A percentile compares a stretch with the other conserved stretches of the same genome.
These are phyloP conservation scores for Pseudonaja textilis DNA, from an alignment of 2,113 vertebrate genomes.

Conservation along the genomic window DNA sequence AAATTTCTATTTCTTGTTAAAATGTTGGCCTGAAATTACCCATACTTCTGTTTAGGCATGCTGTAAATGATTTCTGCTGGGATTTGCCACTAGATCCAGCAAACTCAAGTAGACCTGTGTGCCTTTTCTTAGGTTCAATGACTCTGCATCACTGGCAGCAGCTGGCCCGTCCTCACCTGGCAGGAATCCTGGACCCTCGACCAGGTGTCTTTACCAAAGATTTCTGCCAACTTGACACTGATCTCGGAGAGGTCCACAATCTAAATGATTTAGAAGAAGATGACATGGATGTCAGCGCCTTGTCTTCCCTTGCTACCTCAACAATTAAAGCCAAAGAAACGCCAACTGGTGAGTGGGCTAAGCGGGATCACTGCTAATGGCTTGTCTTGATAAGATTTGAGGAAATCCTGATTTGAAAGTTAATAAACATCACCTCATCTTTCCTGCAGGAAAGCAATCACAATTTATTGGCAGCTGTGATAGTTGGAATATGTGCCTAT, in stretches of 20 bases:
- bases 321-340: conserved; percentile 55
- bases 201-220: conserved; percentile 85
- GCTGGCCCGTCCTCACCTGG: conserved; percentile 81
- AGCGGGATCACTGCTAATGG: neutral
- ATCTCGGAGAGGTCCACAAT: conserved; percentile 82
- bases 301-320: conserved; percentile 60
- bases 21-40: neutral
- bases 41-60: neutral
- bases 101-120: neutral
- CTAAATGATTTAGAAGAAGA: conserved; percentile 87
- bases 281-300: conserved; percentile 70
- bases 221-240: conserved; percentile 81
- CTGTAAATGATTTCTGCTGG: neutral
- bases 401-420: neutral
- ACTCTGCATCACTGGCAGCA: conserved; percentile 88
- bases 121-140: conserved; percentile 70
- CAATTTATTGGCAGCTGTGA: neutral
- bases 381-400: neutral
- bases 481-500: neutral
- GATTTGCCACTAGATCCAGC: neutral
- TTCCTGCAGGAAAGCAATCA: neutral
- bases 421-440: neutral
- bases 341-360: conserved; percentile 66
- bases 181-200: conserved; percentile 77
- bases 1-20: neutral